Conservation (phyloP, 2,113 vertebrate species). For the Muntiacus reevesi region DNA sequence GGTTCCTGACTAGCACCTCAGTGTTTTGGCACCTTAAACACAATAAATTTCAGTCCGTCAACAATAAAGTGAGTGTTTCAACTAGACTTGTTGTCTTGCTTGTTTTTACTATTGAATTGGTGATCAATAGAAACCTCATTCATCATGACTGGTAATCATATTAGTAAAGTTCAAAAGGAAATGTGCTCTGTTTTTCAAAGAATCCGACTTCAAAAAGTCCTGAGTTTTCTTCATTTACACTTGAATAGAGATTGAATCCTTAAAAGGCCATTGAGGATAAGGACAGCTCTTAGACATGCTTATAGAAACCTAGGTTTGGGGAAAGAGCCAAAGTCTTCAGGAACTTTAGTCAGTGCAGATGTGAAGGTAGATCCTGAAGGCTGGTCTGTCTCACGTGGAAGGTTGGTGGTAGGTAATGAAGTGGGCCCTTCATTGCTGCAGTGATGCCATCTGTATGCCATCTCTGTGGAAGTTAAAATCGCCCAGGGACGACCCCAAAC, state of each 20-base stretch:
- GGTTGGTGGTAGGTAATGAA: background rate
- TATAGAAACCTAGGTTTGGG: background rate
- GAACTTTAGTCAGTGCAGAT: background rate
- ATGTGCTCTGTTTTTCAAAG: constrained; percentile 17
- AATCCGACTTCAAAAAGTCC: background rate
- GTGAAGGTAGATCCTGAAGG: background rate
- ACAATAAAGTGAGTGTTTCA: constrained; percentile 72
- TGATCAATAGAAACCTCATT: constrained; percentile 8
- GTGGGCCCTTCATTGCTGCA: background rate
- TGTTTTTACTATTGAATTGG: constrained; percentile 59
- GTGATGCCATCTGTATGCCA: background rate
- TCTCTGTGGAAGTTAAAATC: background rate
- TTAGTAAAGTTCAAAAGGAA: constrained; percentile 35
- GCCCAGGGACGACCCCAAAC: background rate
- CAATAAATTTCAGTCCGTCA: constrained; percentile 51
- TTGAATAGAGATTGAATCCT: background rate
- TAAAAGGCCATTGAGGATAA: background rate
- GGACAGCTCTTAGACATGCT: background rate
- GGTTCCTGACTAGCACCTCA: constrained; percentile 25
- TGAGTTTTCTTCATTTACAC: background rate
- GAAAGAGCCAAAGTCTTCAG: background rate
- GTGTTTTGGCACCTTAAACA: constrained; percentile 54
- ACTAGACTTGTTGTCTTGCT: constrained; percentile 59
- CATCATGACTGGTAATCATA: background rate
- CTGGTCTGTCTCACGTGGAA: background rate